Evolutionary conservation across 23 tunicate species (phyloP), one percentile per base, ranked within the genome.

Genomic region (Halocynthia roretzi): DNA sequence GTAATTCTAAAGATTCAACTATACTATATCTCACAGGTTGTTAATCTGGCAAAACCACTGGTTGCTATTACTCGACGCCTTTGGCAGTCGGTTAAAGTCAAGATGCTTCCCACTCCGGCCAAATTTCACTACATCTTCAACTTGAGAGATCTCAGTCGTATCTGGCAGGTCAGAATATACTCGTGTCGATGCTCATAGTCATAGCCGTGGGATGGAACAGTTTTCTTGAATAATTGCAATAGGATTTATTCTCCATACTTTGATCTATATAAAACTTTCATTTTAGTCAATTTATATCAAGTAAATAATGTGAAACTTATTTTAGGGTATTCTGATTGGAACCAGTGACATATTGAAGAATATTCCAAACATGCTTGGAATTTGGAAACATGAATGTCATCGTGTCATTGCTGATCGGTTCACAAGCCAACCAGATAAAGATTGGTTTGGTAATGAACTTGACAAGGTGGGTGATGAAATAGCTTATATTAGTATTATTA

Each of bases 61-160:
- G 99, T 96, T 52, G 85, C 76, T 7, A 71, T 96, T 40, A 96
- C 99, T 14, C 81, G 99, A 23, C 62, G 81, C 5, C 65, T 96
- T 69, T 96, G 99, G 99, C 99, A 96, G 77, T 58, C 82, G 31
- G 90, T 96, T 49, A 96, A 96, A 56, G 83, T 75, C 8, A 96
- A 96, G 80, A 96, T 96, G 99, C 76, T 96, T 50, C 99, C 99
- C 80, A 96, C 99, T 12, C 99, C 99, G 22, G 99, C 96, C 79
- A 96, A 96, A 83, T 96, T 96, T 71, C 99, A 96, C 83, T 96
- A 96, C 83, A 90, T 96, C 71, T 96, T 96, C 89, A 96, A 96
- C 81, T 69, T 96, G 86, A 81, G 99, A 68, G 99, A 96, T 96
- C 62, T 96, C 61, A 89, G 96, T 82, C 58, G 99, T 21, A 96